Base-by-base conservation (phyloP, 2,113 vertebrate species). In the Corythornis vintsioides region DNA sequence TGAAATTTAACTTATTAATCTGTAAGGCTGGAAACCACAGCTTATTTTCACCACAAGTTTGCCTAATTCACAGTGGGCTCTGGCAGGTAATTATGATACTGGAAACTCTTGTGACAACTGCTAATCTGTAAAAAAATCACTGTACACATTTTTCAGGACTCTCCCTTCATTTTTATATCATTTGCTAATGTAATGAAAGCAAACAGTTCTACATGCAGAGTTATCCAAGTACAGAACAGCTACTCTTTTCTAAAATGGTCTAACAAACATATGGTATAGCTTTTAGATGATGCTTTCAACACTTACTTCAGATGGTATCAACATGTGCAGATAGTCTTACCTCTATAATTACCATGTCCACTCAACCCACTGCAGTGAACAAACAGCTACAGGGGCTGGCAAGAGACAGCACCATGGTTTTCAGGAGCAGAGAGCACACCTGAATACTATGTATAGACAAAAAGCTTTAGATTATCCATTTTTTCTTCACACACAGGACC, bases 311-410 rank as follows among this genome's bases (percentile, higher is more conserved):
- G 82, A 92, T 70, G 59, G 61, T 61, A 93, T 35, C 79, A 87
- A 70, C 53, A 76, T 40, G 86, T 87, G 59, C 70, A 79, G 65
- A 84, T 25, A 81, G 59, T 57, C 64, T 70, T 89, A 90, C 86
- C 84, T 84, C 95, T 82, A 50, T 90, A 94, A 94, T 93, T 89
- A 96, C 38, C 67, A 74, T 73, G 74, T 89, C 84, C 71, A 87
- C 63, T 92, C 84, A 89, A 59, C 47, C 52, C 74, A 79, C 79
- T 42, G 25, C 18, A 11, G 61, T 17, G 67, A 93, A 82, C 67
- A 40, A 82, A 57, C 43, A 75, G 76, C 42, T 63, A 42, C 9
- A 69, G 69, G 90, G 61, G 42, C 76, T 84, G 73, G n/a, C 50
- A 82, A 90, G 86, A 88, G 57, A 63, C 61, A 89, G 48, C 1